Evolutionary conservation across 2,888 invertebrate species (phyloP), one percentile per base, ranked within the genome.

Genomic region (Ryuthela nishihirai): DNA sequence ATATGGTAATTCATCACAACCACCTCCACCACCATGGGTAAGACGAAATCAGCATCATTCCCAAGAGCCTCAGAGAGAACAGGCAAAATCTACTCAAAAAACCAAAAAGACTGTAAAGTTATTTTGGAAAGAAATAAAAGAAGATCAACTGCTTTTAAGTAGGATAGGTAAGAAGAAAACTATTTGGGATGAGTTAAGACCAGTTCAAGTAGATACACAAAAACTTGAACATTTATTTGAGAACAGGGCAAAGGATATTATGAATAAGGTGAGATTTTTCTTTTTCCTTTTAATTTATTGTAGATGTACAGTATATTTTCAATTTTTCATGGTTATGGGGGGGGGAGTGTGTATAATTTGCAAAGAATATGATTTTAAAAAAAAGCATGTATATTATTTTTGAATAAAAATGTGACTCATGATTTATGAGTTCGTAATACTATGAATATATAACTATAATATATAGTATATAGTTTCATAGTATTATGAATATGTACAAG

Each of bases 191-290:
- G 90, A 92, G 71, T 75, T 97, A 43, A 84, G 83, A 32, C 83
- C 85, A 24, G 85, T 97, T 6, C 81, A 81, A 49, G 82, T 99
- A 24, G 98, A 99, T 74, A 89, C 88, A 6, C 87, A 89, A 70
- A 92, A 91, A 76, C 77, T 99, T 69, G 97, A 98, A 72, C 93
- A 95, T 77, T 80, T 99, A 62, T 99, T 99, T 76, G 99, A 99
- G 76, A 92, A 92, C 26, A 83, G 93, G 70, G 89, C 93, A 65
- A 95, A 94, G 78, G 99, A 98, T 39, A 6, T 59, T 12, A 41
- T 54, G 18, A 63, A 54, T 29, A 59, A 59, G 47, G 63, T 59
- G 43, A 41, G 41, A 10, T 17, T 5, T 5, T 54, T 35, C 26
- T 10, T 23, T n/a, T 7, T 6, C n/a, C n/a, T n/a, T n/a, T n/a